phyloP scores from a whole-genome alignment of 2,888 invertebrate species.

The Tenthredo livida region DNA sequence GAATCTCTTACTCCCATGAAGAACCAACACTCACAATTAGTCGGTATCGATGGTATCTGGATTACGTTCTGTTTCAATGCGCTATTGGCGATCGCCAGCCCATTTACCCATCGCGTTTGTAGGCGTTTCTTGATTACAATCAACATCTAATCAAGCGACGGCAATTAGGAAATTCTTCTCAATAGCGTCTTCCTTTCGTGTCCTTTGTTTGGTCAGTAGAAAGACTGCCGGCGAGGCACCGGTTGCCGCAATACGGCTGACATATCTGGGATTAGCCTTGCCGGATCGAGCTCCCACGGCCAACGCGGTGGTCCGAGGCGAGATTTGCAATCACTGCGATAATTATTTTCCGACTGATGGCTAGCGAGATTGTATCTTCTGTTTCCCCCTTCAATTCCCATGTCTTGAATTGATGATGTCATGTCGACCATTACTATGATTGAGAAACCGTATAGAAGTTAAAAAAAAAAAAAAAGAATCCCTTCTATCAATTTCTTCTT shows the following conservation, averaged over 20 bases:
- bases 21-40: conserved; percentile 41
- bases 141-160: conserved; percentile 37
- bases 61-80: conserved; percentile 28
- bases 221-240: neutral
- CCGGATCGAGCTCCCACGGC: conserved; percentile 51
- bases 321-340: conserved; percentile 53
- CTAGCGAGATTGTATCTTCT: conserved; percentile 46
- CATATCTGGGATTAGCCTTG: conserved; percentile 45
- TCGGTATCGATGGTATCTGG: conserved; percentile 43
- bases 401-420: conserved; percentile 49
- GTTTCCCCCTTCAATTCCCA: conserved; percentile 44
- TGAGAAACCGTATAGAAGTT: conserved; percentile 42
- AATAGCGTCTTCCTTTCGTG: neutral
- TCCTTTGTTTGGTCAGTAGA: conserved; percentile 45
- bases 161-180: conserved; percentile 45
- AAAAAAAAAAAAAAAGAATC: conserved; percentile 4
- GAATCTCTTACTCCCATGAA: conserved; percentile 42
- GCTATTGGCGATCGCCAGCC: neutral
- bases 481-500: conserved; percentile 4
- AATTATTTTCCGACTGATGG: conserved; percentile 53
- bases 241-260: conserved; percentile 46
- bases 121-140: conserved; percentile 41
- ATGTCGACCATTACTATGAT: conserved; percentile 41
- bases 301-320: conserved; percentile 52
- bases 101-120: neutral